Evolutionary conservation across 1,140 invertebrate species (phyloP).

Genomic region (Planococcus citri): DNA sequence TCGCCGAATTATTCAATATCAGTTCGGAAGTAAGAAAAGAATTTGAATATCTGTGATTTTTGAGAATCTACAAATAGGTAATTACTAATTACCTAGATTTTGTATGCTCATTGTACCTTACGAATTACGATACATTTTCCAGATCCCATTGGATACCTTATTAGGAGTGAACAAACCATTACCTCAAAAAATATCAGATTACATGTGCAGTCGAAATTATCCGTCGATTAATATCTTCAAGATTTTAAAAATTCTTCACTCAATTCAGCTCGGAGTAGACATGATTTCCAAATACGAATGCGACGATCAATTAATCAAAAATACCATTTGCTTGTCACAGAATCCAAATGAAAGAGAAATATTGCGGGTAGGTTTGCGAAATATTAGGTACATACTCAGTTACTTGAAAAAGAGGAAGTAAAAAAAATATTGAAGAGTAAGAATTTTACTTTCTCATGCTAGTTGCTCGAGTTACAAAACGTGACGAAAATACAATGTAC

Average conservation of each 20-base stretch:
- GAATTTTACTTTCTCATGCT: too few relatives aligned
- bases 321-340: neutral
- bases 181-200: neutral
- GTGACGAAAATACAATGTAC: too few relatives aligned
- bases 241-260: neutral
- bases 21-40: neutral
- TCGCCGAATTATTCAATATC: neutral
- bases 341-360: too few relatives aligned
- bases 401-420: too few relatives aligned
- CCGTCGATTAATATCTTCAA: neutral
- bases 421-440: too few relatives aligned
- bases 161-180: neutral
- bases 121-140: neutral
- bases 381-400: too few relatives aligned
- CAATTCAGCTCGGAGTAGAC: neutral
- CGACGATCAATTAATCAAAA: neutral
- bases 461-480: too few relatives aligned
- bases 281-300: neutral
- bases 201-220: neutral
- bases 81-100: neutral
- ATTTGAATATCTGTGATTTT: neutral
- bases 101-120: neutral
- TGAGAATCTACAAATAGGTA: too few relatives aligned
- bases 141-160: neutral
- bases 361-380: neutral